A percentile compares a stretch with the other conserved stretches of the same genome.
phyloP scores from a whole-genome alignment of 1,140 invertebrate genomes.

The Fopius arisanus region DNA sequence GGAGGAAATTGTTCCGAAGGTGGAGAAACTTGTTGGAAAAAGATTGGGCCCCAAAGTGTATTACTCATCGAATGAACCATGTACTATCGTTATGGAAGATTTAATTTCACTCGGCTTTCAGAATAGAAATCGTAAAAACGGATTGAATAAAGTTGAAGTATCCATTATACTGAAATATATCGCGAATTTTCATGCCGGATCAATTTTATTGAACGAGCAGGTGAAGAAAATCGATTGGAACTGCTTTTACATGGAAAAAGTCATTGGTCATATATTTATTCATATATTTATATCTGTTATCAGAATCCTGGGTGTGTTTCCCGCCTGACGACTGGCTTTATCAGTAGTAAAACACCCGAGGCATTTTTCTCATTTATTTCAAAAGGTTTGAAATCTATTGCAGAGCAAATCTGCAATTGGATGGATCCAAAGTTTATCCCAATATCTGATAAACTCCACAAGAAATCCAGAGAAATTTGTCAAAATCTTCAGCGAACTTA shows the following conservation, averaged over 20 bases:
- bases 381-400: slow-evolving; percentile 22
- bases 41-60: slow-evolving; percentile 27
- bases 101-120: slow-evolving; percentile 57
- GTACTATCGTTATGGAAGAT: slow-evolving; percentile 60
- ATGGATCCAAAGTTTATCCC: slow-evolving; percentile 16
- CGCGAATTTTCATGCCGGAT: slow-evolving; percentile 66
- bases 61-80: slow-evolving; percentile 37
- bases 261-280: not conserved
- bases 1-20: slow-evolving; percentile 24
- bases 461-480: slow-evolving; percentile 44
- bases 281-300: not conserved
- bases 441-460: not conserved
- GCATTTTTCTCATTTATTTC: slow-evolving; percentile 29
- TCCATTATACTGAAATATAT: slow-evolving; percentile 60
- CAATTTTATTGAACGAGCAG: slow-evolving; percentile 57
- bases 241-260: too few relatives aligned
- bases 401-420: slow-evolving; percentile 27
- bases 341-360: not conserved
- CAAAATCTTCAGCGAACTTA: slow-evolving; percentile 43
- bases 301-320: not conserved
- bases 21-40: slow-evolving; percentile 8
- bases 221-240: slow-evolving; percentile 32
- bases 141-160: slow-evolving; percentile 59
- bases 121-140: slow-evolving; percentile 58
- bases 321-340: not conserved